Evolutionary conservation across 2,888 invertebrate genomes (phyloP).

Genomic region (Polyommatus icarus): DNA sequence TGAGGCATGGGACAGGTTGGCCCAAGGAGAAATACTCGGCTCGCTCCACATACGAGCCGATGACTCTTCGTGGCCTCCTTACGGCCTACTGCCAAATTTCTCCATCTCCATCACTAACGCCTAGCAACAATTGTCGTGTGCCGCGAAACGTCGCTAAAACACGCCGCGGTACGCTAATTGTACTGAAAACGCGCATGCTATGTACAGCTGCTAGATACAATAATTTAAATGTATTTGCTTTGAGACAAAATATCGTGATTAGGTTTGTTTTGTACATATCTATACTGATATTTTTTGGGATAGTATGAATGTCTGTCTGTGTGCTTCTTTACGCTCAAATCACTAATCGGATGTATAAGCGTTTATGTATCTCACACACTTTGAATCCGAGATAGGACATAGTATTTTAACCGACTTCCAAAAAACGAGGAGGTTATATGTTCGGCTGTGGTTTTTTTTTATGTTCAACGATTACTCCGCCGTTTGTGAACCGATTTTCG

Average conservation of each 20-base stretch:
- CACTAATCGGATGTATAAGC: too few relatives aligned
- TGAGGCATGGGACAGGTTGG: conserved; percentile 63
- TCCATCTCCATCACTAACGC: conserved; percentile 77
- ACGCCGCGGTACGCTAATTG: conserved; percentile 33
- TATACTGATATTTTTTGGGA: too few relatives aligned
- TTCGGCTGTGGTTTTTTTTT: too few relatives aligned
- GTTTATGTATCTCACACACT: too few relatives aligned
- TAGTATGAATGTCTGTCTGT: too few relatives aligned
- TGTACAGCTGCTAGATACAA: background rate
- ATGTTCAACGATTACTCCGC: too few relatives aligned
- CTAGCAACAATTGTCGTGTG: conserved; percentile 44
- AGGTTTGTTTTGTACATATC: too few relatives aligned
- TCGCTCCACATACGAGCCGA: conserved; percentile 75
- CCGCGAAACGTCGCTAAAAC: conserved; percentile 32
- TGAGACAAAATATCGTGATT: background rate
- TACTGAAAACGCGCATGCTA: background rate
- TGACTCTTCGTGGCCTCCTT: conserved; percentile 77
- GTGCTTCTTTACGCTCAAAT: too few relatives aligned
- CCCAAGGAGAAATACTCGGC: conserved; percentile 68
- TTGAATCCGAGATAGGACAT: too few relatives aligned
- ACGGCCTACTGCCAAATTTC: conserved; percentile 74
- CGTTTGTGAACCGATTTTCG: too few relatives aligned
- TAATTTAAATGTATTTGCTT: background rate
- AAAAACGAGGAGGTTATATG: too few relatives aligned
- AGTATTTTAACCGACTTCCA: too few relatives aligned